These are phyloP conservation scores for Oreonectes daqikongensis DNA, from an alignment of 2,797 vertebrate genomes.

Conservation along the genomic window DNA sequence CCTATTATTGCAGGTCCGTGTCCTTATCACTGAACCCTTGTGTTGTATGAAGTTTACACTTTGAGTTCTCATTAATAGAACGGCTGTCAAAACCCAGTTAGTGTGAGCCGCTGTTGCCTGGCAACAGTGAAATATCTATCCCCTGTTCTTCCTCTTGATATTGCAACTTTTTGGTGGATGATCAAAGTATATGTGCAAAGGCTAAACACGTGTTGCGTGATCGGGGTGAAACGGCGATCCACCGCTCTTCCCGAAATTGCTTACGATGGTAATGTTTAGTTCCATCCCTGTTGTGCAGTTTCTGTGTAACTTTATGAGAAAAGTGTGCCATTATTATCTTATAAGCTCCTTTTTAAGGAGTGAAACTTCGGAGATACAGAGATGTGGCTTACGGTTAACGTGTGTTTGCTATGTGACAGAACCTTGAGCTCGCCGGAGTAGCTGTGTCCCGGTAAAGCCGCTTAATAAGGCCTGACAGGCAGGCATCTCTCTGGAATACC, in stretches of 20 bases:
- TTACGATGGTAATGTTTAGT: slow-evolving; percentile 2
- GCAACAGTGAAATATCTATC: slow-evolving; percentile 69
- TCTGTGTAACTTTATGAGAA: background rate
- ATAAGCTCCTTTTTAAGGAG: background rate
- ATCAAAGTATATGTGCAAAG: slow-evolving; percentile 53
- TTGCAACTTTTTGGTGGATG: slow-evolving; percentile 46
- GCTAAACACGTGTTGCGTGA: slow-evolving; percentile 43
- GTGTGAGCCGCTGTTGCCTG: slow-evolving; percentile 75
- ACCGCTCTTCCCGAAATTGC: slow-evolving; percentile 10
- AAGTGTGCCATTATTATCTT: slow-evolving; percentile 1
- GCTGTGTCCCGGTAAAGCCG: slow-evolving; percentile 69
- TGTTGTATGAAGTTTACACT: slow-evolving; percentile 64
- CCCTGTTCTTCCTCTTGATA: slow-evolving; percentile 27
- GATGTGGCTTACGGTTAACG: slow-evolving; percentile 12
- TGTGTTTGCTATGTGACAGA: slow-evolving; percentile 35
- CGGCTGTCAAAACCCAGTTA: slow-evolving; percentile 68
- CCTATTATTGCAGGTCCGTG: slow-evolving; percentile 10
- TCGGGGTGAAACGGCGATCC: background rate
- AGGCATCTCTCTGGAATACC: slow-evolving; percentile 67
- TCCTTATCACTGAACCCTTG: slow-evolving; percentile 49
- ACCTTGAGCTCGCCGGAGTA: slow-evolving; percentile 66
- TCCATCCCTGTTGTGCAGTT: background rate
- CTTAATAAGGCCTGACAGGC: slow-evolving; percentile 77
- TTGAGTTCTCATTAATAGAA: slow-evolving; percentile 73
- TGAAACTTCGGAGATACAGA: background rate